Percentiles rank a stretch among this genome's conserved stretches.
phyloP scores from a whole-genome alignment of 2,113 vertebrate genomes.

The Oenanthe melanoleuca region DNA sequence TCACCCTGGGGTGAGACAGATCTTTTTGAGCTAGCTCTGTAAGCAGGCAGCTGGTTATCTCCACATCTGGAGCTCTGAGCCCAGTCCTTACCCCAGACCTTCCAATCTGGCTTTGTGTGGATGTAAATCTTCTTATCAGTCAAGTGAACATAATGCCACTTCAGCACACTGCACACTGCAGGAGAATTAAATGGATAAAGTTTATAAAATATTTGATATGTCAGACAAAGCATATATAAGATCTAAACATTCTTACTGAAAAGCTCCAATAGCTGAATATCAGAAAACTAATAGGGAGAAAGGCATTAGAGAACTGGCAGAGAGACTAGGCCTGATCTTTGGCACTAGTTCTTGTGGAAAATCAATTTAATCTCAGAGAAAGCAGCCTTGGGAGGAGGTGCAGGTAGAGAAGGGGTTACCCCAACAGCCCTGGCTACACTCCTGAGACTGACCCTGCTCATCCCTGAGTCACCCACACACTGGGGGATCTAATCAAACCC shows the following conservation, averaged over 20 bases:
- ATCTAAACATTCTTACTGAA: not conserved
- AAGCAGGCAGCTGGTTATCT: not conserved
- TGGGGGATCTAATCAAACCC: not conserved
- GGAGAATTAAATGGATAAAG: conserved; percentile 31
- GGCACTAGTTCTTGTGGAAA: not conserved
- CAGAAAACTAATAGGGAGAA: not conserved
- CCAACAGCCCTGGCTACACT: accelerated
- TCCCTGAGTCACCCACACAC: not conserved
- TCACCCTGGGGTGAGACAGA: not conserved
- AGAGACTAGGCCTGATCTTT: not conserved
- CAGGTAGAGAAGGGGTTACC: not conserved
- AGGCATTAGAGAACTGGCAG: not conserved
- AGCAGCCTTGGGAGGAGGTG: not conserved
- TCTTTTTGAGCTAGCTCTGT: accelerated
- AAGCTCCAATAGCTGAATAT: not conserved
- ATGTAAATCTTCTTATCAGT: conserved; percentile 40
- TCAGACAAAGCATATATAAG: not conserved
- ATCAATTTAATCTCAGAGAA: not conserved
- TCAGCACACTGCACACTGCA: not conserved
- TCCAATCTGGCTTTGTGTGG: not conserved
- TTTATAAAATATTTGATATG: conserved; percentile 9
- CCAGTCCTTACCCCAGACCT: not conserved
- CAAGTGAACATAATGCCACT: not conserved
- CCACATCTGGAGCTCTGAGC: not conserved
- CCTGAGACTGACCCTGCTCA: not conserved